Evolutionary conservation across 2,797 vertebrate genomes (phyloP).

Genomic region (Sebastes variabilis): DNA sequence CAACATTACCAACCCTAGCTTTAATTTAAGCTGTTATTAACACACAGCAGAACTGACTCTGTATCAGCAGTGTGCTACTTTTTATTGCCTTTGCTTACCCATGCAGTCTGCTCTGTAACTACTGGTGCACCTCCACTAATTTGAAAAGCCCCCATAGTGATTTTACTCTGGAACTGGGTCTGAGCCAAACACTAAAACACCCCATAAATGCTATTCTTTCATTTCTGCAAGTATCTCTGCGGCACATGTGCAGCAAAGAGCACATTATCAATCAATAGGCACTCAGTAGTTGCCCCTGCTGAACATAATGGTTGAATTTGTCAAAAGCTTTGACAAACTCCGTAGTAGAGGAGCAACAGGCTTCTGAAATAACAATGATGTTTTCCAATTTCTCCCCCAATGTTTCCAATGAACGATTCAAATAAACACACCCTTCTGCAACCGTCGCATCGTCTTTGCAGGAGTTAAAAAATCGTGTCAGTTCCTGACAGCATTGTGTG

Average conservation of each 20-base stretch:
- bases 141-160: slow-evolving; percentile 9
- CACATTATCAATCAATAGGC: background rate
- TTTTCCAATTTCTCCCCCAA: background rate
- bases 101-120: background rate
- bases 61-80: background rate
- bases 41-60: background rate
- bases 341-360: background rate
- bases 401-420: background rate
- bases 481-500: background rate
- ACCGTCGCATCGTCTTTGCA: background rate
- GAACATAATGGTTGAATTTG: background rate
- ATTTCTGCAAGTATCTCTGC: background rate
- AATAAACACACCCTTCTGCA: background rate
- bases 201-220: background rate
- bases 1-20: background rate
- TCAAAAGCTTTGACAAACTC: background rate
- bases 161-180: slow-evolving; percentile 1
- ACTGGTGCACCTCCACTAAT: background rate
- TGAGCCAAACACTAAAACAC: background rate
- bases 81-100: background rate
- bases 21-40: background rate
- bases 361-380: background rate
- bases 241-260: background rate
- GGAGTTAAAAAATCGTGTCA: background rate
- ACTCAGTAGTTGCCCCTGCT: background rate